Evolutionary conservation across 2,797 vertebrate species (phyloP), one percentile per base, ranked within the genome.

Genomic region (Carduelis carduelis): DNA sequence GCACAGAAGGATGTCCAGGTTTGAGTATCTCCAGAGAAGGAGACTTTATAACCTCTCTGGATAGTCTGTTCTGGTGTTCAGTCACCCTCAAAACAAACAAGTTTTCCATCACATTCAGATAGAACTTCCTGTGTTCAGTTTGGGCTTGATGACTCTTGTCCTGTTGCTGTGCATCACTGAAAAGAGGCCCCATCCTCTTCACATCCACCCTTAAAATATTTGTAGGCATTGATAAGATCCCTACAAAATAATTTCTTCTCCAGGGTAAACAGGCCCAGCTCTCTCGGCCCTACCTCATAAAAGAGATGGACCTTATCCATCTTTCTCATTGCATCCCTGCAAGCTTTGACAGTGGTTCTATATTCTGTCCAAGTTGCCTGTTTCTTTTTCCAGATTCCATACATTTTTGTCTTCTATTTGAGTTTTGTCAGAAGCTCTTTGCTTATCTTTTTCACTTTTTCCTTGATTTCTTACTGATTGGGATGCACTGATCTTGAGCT

Each of bases 1-100:
- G 28, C 21, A 22, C 14, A 46, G 26, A 30, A 34, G 26, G 0
- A 0, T 22, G 30, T 9, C 28, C 21, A 21, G 17, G n/a, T 72
- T 39, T 72, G 24, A 30, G 21, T 52, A 52, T 18, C 39, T 66
- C 20, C 46, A 39, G 11, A 44, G 23, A 49, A 72, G 24, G 11
- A 65, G 12, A 35, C 8, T 21, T 43, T 32, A 13, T 16, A 59
- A 39, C 16, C 34, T 66, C 53, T 47, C 21, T 53, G 39, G 39
- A 30, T 4, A 81, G 21, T 22, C 21, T 74, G 8, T 41, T 66
- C 10, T 53, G 10, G 8, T 60, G 18, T 28, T 34, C 16, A 8
- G 8, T 15, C 53, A 59, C 14, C 9, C 21, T 74, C 53, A 46
- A 74, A 59, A 43, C 10, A 74, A 59, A 28, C 17, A 39, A 30